A percentile compares a stretch with the other conserved stretches of the same genome.
phyloP scores from a whole-genome alignment of 2,888 invertebrate species.

The Bombylius discolor region DNA sequence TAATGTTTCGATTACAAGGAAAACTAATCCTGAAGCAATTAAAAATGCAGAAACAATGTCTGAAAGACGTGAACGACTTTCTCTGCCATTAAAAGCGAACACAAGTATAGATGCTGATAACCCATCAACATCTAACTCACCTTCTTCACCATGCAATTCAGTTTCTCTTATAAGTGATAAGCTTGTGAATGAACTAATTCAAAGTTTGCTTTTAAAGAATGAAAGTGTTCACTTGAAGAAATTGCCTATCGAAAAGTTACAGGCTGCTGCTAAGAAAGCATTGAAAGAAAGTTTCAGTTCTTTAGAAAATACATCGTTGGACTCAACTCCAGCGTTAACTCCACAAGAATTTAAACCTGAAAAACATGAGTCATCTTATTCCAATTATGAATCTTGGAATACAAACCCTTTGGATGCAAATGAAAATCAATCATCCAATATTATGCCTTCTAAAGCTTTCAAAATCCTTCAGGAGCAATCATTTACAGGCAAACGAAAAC shows the following conservation, averaged over 20 bases:
- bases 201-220: conserved; percentile 43
- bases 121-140: conserved; percentile 41
- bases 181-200: conserved; percentile 44
- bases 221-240: conserved; percentile 42
- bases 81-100: conserved; percentile 38
- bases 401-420: conserved; percentile 20
- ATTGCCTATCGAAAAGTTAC: conserved; percentile 44
- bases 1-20: conserved; percentile 35
- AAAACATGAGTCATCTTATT: conserved; percentile 33
- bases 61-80: conserved; percentile 39
- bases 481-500: conserved; percentile 30
- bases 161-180: conserved; percentile 40
- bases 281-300: conserved; percentile 44
- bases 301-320: conserved; percentile 36
- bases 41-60: conserved; percentile 33
- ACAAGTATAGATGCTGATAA: conserved; percentile 40
- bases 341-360: conserved; percentile 37
- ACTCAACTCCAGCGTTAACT: conserved; percentile 39
- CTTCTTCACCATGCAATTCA: conserved; percentile 35
- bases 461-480: conserved; percentile 41
- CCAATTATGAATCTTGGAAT: conserved; percentile 44
- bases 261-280: conserved; percentile 44
- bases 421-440: conserved; percentile 26
- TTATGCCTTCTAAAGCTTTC: conserved; percentile 46
- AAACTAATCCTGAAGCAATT: conserved; percentile 28